Conservation (phyloP, 2,113 vertebrate genomes). For the Todiramphus chloris region DNA sequence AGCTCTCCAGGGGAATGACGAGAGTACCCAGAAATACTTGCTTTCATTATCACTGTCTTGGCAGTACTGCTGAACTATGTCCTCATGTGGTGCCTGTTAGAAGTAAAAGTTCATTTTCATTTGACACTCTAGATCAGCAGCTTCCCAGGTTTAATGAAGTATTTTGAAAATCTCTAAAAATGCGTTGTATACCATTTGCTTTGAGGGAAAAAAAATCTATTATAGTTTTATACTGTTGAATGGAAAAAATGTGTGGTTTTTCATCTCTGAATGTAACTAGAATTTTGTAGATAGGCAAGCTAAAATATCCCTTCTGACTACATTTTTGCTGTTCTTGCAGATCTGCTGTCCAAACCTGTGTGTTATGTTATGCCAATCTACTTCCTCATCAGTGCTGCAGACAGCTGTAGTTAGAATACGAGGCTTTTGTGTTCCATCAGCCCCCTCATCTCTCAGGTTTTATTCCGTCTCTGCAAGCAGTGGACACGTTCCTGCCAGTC, state of each 20-base stretch:
- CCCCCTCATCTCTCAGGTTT: neutral
- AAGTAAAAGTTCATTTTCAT: neutral
- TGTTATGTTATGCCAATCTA: neutral
- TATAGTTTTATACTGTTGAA: neutral
- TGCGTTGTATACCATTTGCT: neutral
- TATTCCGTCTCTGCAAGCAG: conserved; percentile 38
- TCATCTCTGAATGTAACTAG: neutral
- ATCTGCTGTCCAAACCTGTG: neutral
- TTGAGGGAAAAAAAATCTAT: neutral
- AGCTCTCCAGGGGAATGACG: neutral
- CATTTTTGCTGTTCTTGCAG: conserved; percentile 2
- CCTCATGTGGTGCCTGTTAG: neutral
- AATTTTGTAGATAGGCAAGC: neutral
- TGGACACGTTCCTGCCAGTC: neutral
- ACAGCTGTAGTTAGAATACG: neutral
- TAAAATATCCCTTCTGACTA: neutral
- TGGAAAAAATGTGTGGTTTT: neutral
- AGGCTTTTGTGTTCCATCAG: neutral
- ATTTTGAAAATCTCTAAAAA: conserved; percentile 1
- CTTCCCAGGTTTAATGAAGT: neutral
- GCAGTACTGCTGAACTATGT: neutral
- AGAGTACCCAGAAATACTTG: neutral
- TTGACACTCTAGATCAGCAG: neutral
- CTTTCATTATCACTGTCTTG: neutral
- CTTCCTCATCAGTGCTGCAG: neutral